phyloP scores from a whole-genome alignment of 2,797 vertebrate genomes.

The Chiroxiphia lanceolata region DNA sequence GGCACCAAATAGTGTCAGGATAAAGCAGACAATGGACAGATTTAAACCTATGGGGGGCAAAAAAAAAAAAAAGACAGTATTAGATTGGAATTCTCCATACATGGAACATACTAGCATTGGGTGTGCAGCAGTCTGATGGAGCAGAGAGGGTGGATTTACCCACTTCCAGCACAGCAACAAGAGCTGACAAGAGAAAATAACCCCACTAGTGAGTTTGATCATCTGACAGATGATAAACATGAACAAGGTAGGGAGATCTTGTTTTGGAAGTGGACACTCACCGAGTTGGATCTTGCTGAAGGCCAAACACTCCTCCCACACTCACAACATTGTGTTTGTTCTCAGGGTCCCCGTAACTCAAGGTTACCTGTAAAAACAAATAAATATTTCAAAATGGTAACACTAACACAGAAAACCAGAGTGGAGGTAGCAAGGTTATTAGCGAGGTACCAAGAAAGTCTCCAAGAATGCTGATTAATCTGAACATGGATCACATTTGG shows the following conservation, averaged over 20 bases:
- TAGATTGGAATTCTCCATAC: background rate
- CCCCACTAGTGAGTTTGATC: background rate
- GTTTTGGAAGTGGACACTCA: conserved; percentile 56
- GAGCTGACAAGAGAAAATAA: background rate
- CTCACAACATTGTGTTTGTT: conserved; percentile 90
- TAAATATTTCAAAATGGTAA: background rate
- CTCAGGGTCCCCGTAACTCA: conserved; percentile 94
- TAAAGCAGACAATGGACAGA: conserved; percentile 93
- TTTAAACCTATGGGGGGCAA: conserved; percentile 82
- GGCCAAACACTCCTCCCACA: conserved; percentile 83
- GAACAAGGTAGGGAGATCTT: background rate
- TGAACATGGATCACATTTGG: background rate
- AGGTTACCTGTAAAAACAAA: conserved; percentile 82
- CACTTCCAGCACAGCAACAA: background rate
- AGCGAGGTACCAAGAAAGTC: background rate
- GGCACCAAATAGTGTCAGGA: conserved; percentile 90
- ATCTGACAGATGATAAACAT: background rate
- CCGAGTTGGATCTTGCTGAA: conserved; percentile 91
- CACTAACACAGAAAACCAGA: background rate
- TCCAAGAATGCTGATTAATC: background rate
- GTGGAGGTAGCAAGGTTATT: background rate
- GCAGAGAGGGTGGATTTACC: background rate
- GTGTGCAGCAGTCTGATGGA: background rate
- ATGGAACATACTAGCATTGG: background rate
- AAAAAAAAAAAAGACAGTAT: background rate